Percentiles rank a stretch among this genome's conserved stretches.
Conservation (phyloP, 2,113 vertebrate species). For the Panthera uncia region DNA sequence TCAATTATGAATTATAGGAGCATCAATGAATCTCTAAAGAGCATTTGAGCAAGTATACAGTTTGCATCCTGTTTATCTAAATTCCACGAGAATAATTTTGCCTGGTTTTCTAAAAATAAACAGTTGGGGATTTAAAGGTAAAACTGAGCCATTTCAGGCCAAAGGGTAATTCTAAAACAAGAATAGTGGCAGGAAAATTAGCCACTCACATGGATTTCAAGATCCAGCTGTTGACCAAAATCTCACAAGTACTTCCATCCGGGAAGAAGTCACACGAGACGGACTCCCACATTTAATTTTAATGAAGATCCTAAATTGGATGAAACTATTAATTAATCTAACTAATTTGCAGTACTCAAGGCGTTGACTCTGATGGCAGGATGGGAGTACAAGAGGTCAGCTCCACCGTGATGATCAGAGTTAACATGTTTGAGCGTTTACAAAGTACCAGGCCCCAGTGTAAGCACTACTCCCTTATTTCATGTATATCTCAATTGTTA, state of each 20-base stretch:
- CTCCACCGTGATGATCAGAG: conserved; percentile 15
- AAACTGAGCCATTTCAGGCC: conserved; percentile 12
- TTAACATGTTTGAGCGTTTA: neutral
- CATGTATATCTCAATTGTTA: neutral
- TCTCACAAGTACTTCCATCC: conserved; percentile 36
- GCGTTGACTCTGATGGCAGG: conserved; percentile 25
- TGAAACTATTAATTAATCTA: conserved; percentile 71
- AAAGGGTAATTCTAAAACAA: conserved; percentile 67
- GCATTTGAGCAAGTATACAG: conserved; percentile 23
- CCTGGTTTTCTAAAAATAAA: conserved; percentile 43
- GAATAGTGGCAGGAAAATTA: conserved; percentile 33
- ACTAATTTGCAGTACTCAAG: conserved; percentile 61
- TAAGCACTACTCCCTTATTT: neutral
- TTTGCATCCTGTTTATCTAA: conserved; percentile 44
- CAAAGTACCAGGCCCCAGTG: neutral
- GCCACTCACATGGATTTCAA: conserved; percentile 46
- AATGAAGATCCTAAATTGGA: conserved; percentile 68
- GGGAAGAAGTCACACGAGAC: conserved; percentile 47
- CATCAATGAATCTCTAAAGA: conserved; percentile 32
- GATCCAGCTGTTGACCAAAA: conserved; percentile 30
- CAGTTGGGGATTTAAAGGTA: conserved; percentile 35
- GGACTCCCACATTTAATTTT: conserved; percentile 66
- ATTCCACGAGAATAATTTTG: conserved; percentile 23
- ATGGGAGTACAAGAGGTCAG: conserved; percentile 41
- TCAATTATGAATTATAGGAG: conserved; percentile 52